Percentiles rank a stretch among this genome's conserved stretches.
phyloP scores from a whole-genome alignment of 1,140 invertebrate genomes.

The Tachypleus tridentatus region DNA sequence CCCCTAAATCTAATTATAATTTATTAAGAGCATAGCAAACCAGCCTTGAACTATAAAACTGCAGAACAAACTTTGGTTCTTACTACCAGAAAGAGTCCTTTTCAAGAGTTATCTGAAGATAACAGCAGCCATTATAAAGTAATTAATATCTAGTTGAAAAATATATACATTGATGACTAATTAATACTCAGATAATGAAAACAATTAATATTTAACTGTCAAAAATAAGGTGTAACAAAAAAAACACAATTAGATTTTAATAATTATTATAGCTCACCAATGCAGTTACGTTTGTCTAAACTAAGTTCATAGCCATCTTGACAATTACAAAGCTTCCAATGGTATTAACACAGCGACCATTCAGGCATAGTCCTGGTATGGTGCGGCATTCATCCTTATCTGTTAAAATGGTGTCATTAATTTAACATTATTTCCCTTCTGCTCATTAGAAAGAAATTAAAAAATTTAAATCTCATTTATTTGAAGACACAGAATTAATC shows the following conservation, averaged over 20 bases:
- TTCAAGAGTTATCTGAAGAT: too few relatives aligned
- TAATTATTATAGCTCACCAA: slow-evolving; percentile 36
- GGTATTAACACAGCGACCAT: slow-evolving; percentile 69
- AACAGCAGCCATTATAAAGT: neutral
- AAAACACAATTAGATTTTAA: neutral
- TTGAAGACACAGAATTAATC: too few relatives aligned
- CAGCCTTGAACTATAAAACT: too few relatives aligned
- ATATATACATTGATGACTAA: slow-evolving; percentile 73
- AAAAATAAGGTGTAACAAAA: too few relatives aligned
- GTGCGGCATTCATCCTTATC: slow-evolving; percentile 46
- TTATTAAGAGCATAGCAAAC: too few relatives aligned
- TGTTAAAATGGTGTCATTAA: slow-evolving; percentile 22
- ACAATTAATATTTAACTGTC: too few relatives aligned
- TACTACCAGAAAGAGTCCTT: too few relatives aligned
- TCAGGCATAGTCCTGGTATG: slow-evolving; percentile 49
- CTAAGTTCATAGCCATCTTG: slow-evolving; percentile 55
- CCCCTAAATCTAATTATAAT: too few relatives aligned
- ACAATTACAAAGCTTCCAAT: slow-evolving; percentile 70
- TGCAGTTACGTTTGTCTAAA: slow-evolving; percentile 48
- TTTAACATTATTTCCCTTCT: neutral
- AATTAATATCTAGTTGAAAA: slow-evolving; percentile 44
- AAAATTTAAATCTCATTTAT: too few relatives aligned
- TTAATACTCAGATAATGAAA: slow-evolving; percentile 51
- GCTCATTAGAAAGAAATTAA: too few relatives aligned
- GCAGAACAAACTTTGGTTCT: too few relatives aligned